phyloP scores from a whole-genome alignment of 2,888 invertebrate species.

The Caenorhabditis virilis region DNA sequence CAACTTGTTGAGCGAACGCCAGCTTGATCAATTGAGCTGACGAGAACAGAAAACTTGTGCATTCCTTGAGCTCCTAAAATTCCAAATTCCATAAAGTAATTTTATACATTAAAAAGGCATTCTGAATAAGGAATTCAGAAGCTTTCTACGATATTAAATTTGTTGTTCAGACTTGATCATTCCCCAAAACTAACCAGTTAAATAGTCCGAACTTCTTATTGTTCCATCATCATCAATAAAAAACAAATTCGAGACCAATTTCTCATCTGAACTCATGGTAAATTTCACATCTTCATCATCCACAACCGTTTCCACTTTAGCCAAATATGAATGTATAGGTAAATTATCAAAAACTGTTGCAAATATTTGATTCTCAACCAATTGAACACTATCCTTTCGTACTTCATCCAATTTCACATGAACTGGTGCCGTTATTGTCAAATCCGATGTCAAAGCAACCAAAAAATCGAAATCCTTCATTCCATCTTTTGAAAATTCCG shows the following conservation, averaged over 20 bases:
- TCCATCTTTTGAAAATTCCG: background rate
- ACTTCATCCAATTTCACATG: slow-evolving; percentile 16
- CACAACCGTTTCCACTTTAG: slow-evolving; percentile 14
- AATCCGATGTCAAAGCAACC: slow-evolving; percentile 13
- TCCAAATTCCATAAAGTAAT: background rate
- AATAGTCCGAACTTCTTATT: slow-evolving; percentile 21
- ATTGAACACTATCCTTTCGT: background rate
- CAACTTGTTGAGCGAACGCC: slow-evolving; percentile 26
- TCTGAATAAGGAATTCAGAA: no score
- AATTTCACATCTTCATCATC: slow-evolving; percentile 18
- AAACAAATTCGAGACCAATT: slow-evolving; percentile 14
- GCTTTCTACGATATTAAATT: no score
- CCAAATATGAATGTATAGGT: slow-evolving; percentile 19
- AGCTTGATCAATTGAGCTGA: slow-evolving; percentile 20
- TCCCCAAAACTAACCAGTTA: slow-evolving; percentile 9
- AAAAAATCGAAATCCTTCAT: slow-evolving; percentile 15
- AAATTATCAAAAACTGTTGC: slow-evolving; percentile 27
- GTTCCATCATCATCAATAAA: slow-evolving; percentile 24
- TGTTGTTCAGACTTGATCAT: background rate
- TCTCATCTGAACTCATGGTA: slow-evolving; percentile 19
- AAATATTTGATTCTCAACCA: slow-evolving; percentile 22
- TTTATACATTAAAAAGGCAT: background rate
- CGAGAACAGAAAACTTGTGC: slow-evolving; percentile 22
- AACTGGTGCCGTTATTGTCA: slow-evolving; percentile 10
- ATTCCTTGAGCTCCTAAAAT: slow-evolving; percentile 20